phyloP scores from a whole-genome alignment of 1,140 invertebrate genomes.

The Drosophila orena region DNA sequence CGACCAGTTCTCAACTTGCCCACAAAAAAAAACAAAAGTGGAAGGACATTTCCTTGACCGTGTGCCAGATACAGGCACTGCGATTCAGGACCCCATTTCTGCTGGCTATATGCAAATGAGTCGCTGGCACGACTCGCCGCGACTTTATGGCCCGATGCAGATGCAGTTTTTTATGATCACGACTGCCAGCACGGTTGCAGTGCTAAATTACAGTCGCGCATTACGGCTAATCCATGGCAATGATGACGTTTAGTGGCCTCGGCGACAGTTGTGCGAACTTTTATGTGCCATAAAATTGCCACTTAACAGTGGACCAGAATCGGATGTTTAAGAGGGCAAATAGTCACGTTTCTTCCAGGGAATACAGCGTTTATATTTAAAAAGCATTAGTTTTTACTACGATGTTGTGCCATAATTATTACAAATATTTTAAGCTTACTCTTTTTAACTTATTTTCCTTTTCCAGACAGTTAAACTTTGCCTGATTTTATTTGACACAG shows the following conservation, averaged over 20 bases:
- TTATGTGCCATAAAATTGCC: constrained; percentile 65
- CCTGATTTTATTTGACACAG: too few relatives aligned
- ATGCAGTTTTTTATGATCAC: constrained; percentile 56
- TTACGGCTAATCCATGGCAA: constrained; percentile 70
- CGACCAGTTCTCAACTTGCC: constrained; percentile 2
- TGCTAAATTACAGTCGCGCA: constrained; percentile 60
- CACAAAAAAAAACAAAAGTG: neutral
- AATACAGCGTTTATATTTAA: too few relatives aligned
- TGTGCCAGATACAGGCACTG: constrained; percentile 28
- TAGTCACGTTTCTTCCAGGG: neutral
- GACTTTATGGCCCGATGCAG: constrained; percentile 65
- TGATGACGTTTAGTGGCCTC: constrained; percentile 75
- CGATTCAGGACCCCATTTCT: constrained; percentile 17
- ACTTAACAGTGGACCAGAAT: constrained; percentile 4
- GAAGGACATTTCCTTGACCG: constrained; percentile 46
- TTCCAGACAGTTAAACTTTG: too few relatives aligned
- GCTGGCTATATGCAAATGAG: constrained; percentile 65
- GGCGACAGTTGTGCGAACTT: constrained; percentile 72
- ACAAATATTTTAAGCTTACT: too few relatives aligned
- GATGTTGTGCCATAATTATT: too few relatives aligned
- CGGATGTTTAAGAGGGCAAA: neutral
- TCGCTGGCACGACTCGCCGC: constrained; percentile 32
- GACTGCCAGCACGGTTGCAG: constrained; percentile 16
- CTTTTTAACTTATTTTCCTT: too few relatives aligned
- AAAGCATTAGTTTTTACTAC: too few relatives aligned